These are phyloP conservation scores for Lamproptera curius DNA, from an alignment of 2,888 invertebrate genomes.

Conservation along the genomic window DNA sequence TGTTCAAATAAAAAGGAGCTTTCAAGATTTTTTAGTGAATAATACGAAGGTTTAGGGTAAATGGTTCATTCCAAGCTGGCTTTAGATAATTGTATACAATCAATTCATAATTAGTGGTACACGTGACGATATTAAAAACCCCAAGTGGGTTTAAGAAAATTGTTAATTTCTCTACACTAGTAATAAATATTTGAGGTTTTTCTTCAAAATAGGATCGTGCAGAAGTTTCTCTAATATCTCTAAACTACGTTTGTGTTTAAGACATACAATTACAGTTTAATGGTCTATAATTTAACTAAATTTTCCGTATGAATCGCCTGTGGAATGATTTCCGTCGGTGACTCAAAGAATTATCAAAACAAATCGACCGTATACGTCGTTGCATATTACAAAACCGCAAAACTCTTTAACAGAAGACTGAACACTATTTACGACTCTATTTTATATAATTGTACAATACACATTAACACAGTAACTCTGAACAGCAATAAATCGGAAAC, in stretches of 20 bases:
- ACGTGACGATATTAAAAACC: conserved; percentile 28
- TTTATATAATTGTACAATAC: conserved; percentile 72
- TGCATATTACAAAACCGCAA: conserved; percentile 42
- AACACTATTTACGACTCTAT: conserved; percentile 74
- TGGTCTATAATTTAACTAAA: conserved; percentile 3
- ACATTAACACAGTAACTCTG: conserved; percentile 53
- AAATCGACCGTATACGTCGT: conserved; percentile 38
- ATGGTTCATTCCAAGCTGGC: conserved; percentile 69
- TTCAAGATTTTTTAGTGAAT: conserved; percentile 74
- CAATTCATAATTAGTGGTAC: conserved; percentile 45
- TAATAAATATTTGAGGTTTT: conserved; percentile 42
- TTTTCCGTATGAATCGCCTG: conserved; percentile 3
- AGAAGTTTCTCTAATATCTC: conserved; percentile 32
- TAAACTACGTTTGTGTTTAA: conserved; percentile 17
- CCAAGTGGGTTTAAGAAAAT: conserved; percentile 44
- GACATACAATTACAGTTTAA: conserved; percentile 2
- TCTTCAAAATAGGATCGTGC: conserved; percentile 41
- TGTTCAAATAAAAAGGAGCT: conserved; percentile 79
- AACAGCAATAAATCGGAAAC: conserved; percentile 27
- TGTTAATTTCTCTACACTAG: conserved; percentile 48
- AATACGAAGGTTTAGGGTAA: conserved; percentile 68
- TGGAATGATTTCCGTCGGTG: conserved; percentile 30
- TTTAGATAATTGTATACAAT: conserved; percentile 77
- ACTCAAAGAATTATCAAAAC: conserved; percentile 31
- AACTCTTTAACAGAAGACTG: conserved; percentile 71